These are phyloP conservation scores for Pampusana beccarii DNA, from an alignment of 2,113 vertebrate genomes.

Conservation along the genomic window DNA sequence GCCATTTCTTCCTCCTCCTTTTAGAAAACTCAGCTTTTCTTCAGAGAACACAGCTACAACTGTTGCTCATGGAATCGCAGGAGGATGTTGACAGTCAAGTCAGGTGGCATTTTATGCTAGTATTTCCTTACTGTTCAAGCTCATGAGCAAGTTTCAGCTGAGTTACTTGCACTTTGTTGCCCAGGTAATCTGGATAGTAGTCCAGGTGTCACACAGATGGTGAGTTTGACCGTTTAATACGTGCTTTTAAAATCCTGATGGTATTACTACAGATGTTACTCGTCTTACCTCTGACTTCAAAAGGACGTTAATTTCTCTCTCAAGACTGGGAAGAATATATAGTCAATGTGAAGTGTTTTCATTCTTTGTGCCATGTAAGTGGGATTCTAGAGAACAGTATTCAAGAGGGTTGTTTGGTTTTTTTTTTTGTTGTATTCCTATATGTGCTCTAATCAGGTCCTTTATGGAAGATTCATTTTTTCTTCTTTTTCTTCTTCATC, in stretches of 20 bases:
- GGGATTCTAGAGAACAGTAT: not conserved
- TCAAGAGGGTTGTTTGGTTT: not conserved
- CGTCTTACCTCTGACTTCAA: not conserved
- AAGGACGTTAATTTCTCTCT: not conserved
- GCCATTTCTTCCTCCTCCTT: not conserved
- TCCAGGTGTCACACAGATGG: not conserved
- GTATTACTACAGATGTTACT: not conserved
- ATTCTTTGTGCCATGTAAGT: not conserved
- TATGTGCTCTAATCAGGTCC: not conserved
- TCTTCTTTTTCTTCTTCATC: not conserved
- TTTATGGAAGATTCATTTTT: not conserved
- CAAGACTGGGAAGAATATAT: not conserved
- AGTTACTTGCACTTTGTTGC: not conserved
- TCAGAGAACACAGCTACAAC: not conserved
- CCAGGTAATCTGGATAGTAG: not conserved
- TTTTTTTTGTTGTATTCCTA: not conserved
- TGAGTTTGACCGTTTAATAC: not conserved
- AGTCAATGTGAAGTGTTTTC: not conserved
- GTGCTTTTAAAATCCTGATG: not conserved
- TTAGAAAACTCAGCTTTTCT: not conserved
- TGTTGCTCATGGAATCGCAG: not conserved
- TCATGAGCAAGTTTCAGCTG: not conserved
- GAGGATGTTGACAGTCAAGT: not conserved
- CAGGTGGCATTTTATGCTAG: not conserved
- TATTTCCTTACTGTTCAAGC: not conserved